These are phyloP conservation scores for Eulemur macaco DNA, from an alignment of 2,113 vertebrate species.

Conservation along the genomic window DNA sequence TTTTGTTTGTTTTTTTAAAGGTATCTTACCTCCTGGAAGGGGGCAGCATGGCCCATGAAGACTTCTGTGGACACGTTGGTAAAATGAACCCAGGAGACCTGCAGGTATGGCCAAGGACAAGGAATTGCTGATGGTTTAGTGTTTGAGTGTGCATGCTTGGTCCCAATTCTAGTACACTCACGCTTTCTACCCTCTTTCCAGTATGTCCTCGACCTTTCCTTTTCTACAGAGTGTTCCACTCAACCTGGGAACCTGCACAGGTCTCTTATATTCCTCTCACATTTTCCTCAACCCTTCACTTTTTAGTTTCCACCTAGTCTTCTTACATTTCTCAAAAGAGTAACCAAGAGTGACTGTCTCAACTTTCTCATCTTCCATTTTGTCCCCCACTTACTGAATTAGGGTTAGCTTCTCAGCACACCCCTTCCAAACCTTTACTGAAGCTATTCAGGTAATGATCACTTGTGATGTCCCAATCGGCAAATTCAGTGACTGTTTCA, in stretches of 20 bases:
- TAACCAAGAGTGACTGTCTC: neutral
- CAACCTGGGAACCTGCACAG: neutral
- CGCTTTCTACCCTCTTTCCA: neutral
- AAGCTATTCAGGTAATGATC: neutral
- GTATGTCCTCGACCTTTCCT: neutral
- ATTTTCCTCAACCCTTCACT: neutral
- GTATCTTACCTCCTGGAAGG: slow-evolving; percentile 83
- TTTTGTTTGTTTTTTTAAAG: slow-evolving; percentile 61
- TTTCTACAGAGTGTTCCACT: neutral
- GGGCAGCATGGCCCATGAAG: slow-evolving; percentile 84
- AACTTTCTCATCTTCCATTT: neutral
- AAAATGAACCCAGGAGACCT: slow-evolving; percentile 85
- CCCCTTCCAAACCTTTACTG: neutral
- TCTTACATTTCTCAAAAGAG: neutral
- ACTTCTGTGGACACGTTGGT: slow-evolving; percentile 87
- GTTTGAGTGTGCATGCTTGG: neutral
- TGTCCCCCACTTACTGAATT: neutral
- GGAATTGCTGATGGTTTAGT: neutral
- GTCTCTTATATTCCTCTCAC: neutral
- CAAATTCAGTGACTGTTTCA: neutral
- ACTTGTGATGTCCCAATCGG: neutral
- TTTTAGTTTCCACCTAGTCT: neutral
- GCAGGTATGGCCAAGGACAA: slow-evolving; percentile 80
- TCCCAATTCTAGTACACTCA: neutral
- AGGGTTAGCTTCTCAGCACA: neutral